A percentile compares a stretch with the other conserved stretches of the same genome.
phyloP scores from a whole-genome alignment of 2,113 vertebrate genomes.

The Eulemur macaco region DNA sequence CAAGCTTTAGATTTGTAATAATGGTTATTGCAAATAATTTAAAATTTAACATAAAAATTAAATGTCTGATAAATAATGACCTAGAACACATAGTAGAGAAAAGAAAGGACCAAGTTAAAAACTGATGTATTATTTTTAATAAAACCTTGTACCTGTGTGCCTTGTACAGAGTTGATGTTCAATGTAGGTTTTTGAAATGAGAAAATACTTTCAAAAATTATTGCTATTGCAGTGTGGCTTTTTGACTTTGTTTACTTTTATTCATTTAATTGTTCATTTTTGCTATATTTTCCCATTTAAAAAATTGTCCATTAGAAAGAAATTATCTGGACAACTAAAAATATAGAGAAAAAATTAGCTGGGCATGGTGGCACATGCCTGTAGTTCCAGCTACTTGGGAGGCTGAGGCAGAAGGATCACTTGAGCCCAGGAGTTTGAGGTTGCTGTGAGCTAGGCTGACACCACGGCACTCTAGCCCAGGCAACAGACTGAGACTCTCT shows the following conservation, averaged over 20 bases:
- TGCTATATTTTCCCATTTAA: not conserved
- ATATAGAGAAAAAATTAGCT: too few species aligned
- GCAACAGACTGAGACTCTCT: too few species aligned
- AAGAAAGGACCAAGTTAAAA: not conserved
- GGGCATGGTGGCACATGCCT: too few species aligned
- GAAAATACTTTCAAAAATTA: not conserved
- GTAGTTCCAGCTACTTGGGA: too few species aligned
- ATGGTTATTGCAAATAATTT: conserved; percentile 37
- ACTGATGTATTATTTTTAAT: not conserved
- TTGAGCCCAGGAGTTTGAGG: too few species aligned
- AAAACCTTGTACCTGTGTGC: too few species aligned
- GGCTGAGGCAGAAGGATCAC: too few species aligned
- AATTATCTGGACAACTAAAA: too few species aligned
- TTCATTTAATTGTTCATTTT: not conserved
- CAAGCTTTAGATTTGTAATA: conserved; percentile 26
- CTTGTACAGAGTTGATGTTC: not conserved
- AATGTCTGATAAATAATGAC: not conserved
- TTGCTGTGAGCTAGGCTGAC: too few species aligned
- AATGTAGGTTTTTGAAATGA: not conserved
- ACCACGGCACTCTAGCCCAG: too few species aligned
- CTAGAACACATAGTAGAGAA: not conserved
- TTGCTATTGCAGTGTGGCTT: not conserved
- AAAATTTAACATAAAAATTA: not conserved
- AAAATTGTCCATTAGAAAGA: not conserved
- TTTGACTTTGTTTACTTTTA: not conserved